Percentiles rank a stretch among this genome's conserved stretches.
Conservation (phyloP, 2,797 vertebrate genomes). For the Catharus ustulatus region DNA sequence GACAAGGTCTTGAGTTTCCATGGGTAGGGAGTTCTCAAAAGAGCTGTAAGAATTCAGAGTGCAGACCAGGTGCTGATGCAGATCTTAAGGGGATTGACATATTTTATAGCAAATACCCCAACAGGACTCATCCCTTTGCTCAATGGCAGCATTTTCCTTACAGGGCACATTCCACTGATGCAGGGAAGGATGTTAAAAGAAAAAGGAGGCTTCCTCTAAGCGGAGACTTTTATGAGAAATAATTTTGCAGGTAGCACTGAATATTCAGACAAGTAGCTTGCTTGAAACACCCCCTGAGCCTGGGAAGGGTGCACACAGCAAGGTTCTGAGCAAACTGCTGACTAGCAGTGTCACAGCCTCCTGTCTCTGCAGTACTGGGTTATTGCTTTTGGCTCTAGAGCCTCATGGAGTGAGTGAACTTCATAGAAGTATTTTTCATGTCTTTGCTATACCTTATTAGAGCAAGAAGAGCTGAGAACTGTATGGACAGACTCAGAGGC, state of each 20-base stretch:
- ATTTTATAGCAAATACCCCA: background rate
- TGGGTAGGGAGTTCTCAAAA: background rate
- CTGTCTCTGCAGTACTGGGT: background rate
- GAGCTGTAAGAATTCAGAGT: background rate
- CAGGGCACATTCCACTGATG: accelerated
- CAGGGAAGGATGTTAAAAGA: background rate
- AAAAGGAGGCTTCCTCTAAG: background rate
- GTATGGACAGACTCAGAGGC: background rate
- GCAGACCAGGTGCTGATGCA: background rate
- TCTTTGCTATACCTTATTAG: background rate
- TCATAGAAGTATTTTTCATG: background rate
- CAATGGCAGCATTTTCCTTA: background rate
- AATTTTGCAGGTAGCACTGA: background rate
- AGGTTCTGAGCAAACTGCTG: background rate
- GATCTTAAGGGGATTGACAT: background rate
- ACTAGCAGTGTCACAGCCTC: background rate
- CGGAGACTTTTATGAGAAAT: background rate
- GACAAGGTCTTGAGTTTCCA: background rate
- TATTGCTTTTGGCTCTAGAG: background rate
- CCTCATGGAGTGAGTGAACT: background rate
- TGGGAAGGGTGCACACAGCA: background rate
- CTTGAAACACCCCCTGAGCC: background rate
- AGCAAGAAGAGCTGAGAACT: background rate
- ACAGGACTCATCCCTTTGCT: background rate
- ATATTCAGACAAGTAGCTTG: background rate